Conservation (phyloP, 2,797 vertebrate genomes). For the Pseudopleuronectes americanus region DNA sequence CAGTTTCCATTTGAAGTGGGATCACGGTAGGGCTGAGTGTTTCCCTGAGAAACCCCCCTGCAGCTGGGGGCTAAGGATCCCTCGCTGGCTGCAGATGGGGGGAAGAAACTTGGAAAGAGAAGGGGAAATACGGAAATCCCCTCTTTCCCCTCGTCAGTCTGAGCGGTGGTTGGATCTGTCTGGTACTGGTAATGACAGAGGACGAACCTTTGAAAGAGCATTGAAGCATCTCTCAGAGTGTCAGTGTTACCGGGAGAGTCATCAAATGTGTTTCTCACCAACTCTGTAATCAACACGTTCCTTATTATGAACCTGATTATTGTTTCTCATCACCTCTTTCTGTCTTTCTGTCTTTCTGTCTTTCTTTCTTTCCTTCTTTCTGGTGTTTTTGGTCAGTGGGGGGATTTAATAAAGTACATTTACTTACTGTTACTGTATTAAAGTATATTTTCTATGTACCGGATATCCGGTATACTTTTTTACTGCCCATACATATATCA, state of each 20-base stretch:
- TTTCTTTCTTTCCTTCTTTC: background rate
- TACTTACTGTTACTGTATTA: too few species aligned
- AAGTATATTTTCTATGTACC: too few species aligned
- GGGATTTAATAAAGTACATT: too few species aligned
- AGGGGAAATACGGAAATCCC: constrained; percentile 69
- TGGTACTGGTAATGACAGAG: constrained; percentile 73
- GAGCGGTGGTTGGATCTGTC: constrained; percentile 36
- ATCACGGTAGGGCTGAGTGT: constrained; percentile 59
- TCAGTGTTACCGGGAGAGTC: constrained; percentile 46
- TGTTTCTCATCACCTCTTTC: constrained; percentile 3
- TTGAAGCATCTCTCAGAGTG: constrained; percentile 25
- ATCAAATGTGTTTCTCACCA: constrained; percentile 25
- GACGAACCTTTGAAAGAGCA: constrained; percentile 39
- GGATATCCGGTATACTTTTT: too few species aligned
- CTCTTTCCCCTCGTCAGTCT: constrained; percentile 45
- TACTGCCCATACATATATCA: too few species aligned
- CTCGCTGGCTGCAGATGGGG: constrained; percentile 48
- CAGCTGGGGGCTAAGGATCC: constrained; percentile 40
- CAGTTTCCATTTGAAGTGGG: constrained; percentile 72
- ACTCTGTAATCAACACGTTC: constrained; percentile 43
- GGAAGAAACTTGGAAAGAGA: constrained; percentile 5
- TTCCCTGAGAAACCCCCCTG: constrained; percentile 59
- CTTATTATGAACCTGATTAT: constrained; percentile 29
- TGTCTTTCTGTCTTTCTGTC: background rate
- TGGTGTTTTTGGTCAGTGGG: too few species aligned